These are phyloP conservation scores for Mellilla xanthometata DNA, from an alignment of 2,888 invertebrate genomes.

Conservation along the genomic window DNA sequence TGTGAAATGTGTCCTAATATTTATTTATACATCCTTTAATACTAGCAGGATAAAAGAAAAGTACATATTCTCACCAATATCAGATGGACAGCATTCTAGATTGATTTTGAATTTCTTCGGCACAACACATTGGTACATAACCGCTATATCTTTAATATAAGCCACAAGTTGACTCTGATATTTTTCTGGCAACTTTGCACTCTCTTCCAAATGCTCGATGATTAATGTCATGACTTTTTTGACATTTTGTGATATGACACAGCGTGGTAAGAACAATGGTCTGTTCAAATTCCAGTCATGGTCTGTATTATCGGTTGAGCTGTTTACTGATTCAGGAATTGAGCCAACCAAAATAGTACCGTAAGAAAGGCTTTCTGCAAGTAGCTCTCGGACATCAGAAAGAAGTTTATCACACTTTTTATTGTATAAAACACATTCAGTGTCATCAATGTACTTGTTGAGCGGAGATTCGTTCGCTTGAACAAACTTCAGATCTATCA, in stretches of 20 bases:
- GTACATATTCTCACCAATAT: conserved; percentile 61
- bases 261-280: conserved; percentile 68
- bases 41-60: too few species aligned
- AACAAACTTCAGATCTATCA: conserved; percentile 73
- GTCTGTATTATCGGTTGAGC: conserved; percentile 52
- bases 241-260: conserved; percentile 69
- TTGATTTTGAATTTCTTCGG: conserved; percentile 69
- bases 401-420: conserved; percentile 74
- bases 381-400: conserved; percentile 56
- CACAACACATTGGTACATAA: conserved; percentile 70
- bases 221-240: conserved; percentile 63
- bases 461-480: conserved; percentile 62
- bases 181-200: conserved; percentile 60
- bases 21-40: too few species aligned
- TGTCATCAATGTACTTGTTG: conserved; percentile 67
- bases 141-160: conserved; percentile 68
- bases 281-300: conserved; percentile 60
- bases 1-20: too few species aligned
- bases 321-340: conserved; percentile 38
- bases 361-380: conserved; percentile 62
- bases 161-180: conserved; percentile 60
- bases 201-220: conserved; percentile 67
- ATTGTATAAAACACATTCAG: conserved; percentile 69
- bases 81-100: conserved; percentile 66
- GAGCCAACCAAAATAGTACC: conserved; percentile 59